Evolutionary conservation across 2,113 vertebrate species (phyloP).

Genomic region (Hyaena hyaena): DNA sequence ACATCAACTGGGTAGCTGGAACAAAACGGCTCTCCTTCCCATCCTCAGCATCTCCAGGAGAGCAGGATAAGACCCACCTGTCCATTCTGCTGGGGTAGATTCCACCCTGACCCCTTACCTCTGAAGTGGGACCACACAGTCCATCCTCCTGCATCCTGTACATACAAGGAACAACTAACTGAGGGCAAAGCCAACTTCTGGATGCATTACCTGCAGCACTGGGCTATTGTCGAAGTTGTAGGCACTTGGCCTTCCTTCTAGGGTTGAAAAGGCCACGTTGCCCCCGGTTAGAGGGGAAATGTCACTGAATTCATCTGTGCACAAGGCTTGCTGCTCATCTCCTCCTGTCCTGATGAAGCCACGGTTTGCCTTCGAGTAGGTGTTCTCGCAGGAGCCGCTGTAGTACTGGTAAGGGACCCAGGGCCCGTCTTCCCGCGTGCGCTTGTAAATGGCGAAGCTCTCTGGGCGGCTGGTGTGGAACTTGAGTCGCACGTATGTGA

Average conservation of each 20-base stretch:
- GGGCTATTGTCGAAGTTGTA: slow-evolving; percentile 98
- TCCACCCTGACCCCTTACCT: not conserved
- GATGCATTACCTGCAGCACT: slow-evolving; percentile 92
- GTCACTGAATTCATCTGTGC: slow-evolving; percentile 98
- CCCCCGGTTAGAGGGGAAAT: slow-evolving; percentile 98
- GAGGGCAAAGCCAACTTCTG: accelerated
- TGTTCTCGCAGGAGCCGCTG: slow-evolving; percentile 97
- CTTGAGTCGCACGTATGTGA: slow-evolving; percentile 97
- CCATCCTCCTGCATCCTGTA: accelerated
- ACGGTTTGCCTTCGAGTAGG: slow-evolving; percentile 89
- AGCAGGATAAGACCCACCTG: not conserved
- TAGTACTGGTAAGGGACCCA: slow-evolving; percentile 99
- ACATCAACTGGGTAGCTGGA: not conserved
- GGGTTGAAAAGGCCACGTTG: slow-evolving; percentile 97
- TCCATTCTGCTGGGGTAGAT: not conserved
- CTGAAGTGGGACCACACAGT: accelerated
- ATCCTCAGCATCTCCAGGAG: not conserved
- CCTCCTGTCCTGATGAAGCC: slow-evolving; percentile 95
- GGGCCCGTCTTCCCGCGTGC: slow-evolving; percentile 88
- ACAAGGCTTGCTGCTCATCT: slow-evolving; percentile 96
- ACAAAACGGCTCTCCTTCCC: not conserved
- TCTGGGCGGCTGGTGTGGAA: slow-evolving; percentile 98
- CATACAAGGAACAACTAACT: accelerated
- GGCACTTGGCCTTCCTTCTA: slow-evolving; percentile 96
- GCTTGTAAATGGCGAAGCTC: slow-evolving; percentile 98